Evolutionary conservation across 2,888 invertebrate genomes (phyloP).

Genomic region (Sesia apiformis): DNA sequence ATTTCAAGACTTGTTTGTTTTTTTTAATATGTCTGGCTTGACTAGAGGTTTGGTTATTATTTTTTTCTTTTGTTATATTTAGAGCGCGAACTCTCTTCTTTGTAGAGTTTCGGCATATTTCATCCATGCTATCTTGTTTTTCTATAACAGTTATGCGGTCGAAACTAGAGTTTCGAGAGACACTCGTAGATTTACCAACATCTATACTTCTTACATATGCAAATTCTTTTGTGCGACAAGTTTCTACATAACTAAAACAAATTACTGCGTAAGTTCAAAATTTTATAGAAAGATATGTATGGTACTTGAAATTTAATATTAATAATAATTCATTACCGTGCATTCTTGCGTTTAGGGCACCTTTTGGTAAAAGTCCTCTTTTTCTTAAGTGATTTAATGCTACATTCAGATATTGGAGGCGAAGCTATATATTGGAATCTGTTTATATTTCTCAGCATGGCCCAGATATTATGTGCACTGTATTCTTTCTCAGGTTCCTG

Average conservation of each 20-base stretch:
- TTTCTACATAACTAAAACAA: slow-evolving; percentile 24
- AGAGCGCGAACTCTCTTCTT: too few relatives aligned
- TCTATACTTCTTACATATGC: slow-evolving; percentile 48
- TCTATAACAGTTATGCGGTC: slow-evolving; percentile 57
- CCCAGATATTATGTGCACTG: slow-evolving; percentile 46
- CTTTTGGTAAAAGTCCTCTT: slow-evolving; percentile 20
- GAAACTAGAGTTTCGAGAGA: slow-evolving; percentile 40
- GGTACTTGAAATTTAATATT: not conserved
- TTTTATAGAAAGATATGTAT: not conserved
- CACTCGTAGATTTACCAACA: slow-evolving; percentile 22
- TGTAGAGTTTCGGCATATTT: slow-evolving; percentile 15
- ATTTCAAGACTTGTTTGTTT: not conserved
- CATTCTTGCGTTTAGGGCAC: slow-evolving; percentile 26
- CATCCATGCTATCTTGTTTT: slow-evolving; percentile 27
- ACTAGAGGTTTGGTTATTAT: not conserved
- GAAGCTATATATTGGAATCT: slow-evolving; percentile 47
- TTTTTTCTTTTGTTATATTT: not conserved
- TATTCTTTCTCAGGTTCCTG: slow-evolving; percentile 16
- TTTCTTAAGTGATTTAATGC: slow-evolving; percentile 24
- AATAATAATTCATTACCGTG: slow-evolving; percentile 22
- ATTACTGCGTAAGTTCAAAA: not conserved
- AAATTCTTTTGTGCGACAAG: slow-evolving; percentile 47
- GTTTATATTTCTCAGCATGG: slow-evolving; percentile 51
- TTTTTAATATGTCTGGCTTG: not conserved
- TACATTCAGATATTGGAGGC: slow-evolving; percentile 45